phyloP scores from a whole-genome alignment of 2,797 vertebrate species.

The Capromys pilorides region DNA sequence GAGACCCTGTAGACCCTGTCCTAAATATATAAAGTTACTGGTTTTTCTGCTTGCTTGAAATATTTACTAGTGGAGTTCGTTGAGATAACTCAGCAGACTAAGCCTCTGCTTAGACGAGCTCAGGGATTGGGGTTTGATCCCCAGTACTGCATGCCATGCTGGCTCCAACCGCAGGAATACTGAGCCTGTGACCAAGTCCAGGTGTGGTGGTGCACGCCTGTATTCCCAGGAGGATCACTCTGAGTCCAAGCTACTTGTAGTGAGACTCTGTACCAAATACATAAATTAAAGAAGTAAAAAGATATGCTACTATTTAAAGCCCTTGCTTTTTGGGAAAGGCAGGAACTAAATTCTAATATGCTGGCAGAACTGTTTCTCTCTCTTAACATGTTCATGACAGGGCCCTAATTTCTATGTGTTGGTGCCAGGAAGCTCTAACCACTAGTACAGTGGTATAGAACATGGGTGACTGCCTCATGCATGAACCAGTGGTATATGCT shows the following conservation, averaged over 20 bases:
- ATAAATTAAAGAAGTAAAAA: no score
- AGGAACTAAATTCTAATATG: constrained; percentile 24
- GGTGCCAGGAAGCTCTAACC: background rate
- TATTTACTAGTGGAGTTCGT: background rate
- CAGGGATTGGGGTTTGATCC: no score
- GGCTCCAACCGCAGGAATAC: no score
- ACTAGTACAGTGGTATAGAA: background rate
- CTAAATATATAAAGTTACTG: background rate
- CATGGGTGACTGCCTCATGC: background rate
- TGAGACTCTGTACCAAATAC: no score
- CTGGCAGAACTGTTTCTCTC: background rate
- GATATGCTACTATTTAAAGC: background rate
- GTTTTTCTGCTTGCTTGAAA: constrained; percentile 33
- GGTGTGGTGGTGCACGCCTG: no score
- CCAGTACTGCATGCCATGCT: no score
- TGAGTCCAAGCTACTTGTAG: no score
- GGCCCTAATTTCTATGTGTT: background rate
- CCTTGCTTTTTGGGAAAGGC: background rate
- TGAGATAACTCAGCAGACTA: no score
- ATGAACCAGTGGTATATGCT: background rate
- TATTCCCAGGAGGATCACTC: no score
- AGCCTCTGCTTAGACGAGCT: no score
- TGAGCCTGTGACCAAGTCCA: no score
- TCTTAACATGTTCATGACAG: background rate
- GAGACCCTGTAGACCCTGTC: no score